Conservation (phyloP, 2,113 vertebrate species). For the Protomyctophum bolini region DNA sequence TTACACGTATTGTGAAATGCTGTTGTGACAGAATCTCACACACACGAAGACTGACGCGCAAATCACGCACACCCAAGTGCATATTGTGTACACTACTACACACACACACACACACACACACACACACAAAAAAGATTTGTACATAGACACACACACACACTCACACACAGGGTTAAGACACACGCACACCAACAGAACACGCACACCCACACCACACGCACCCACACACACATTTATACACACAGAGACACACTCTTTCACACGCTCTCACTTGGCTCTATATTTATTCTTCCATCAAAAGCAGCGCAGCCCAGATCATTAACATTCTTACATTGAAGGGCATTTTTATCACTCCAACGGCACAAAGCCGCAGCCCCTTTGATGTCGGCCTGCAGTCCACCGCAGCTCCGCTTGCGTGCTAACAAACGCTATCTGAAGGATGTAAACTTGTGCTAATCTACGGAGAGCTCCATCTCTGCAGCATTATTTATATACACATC, state of each 20-base stretch:
- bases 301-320: conserved; percentile 58
- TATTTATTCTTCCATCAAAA: conserved; percentile 62
- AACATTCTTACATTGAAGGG: conserved; percentile 72
- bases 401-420: conserved; percentile 3
- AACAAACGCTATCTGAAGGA: conserved; percentile 18
- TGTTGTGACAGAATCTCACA: too few relatives aligned
- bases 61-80: too few relatives aligned
- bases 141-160: too few relatives aligned
- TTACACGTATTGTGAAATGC: conserved; percentile 2
- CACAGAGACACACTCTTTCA: conserved; percentile 35
- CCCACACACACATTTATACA: not conserved
- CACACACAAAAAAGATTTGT: too few relatives aligned
- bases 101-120: too few relatives aligned
- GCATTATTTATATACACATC: not conserved
- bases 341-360: conserved; percentile 64
- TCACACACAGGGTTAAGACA: conserved; percentile 16
- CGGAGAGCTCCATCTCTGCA: conserved; percentile 1
- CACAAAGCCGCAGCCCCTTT: conserved; percentile 59
- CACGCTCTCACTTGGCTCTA: conserved; percentile 64
- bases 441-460: conserved; percentile 27
- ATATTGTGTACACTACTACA: too few relatives aligned
- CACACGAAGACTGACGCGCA: too few relatives aligned
- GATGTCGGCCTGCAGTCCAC: conserved; percentile 42
- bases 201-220: not conserved
- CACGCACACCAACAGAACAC: not conserved